These are phyloP conservation scores for Microcebus ravelobensis DNA, from an alignment of 2,113 vertebrate species.

Conservation along the genomic window DNA sequence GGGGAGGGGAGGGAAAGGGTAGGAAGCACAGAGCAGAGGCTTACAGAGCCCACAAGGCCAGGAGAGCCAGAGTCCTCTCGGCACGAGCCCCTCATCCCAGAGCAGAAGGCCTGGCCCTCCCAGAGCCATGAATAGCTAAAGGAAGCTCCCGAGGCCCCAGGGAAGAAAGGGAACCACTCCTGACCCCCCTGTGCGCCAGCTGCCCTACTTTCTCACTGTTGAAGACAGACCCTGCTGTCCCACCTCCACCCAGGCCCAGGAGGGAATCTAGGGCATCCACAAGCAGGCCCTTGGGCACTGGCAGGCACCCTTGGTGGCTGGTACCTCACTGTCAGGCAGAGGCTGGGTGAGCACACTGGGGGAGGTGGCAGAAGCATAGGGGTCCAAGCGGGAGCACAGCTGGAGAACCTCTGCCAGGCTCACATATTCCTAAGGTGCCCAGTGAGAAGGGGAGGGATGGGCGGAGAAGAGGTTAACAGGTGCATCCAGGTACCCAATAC, in stretches of 20 bases:
- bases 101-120: neutral
- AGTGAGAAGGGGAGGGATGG: slow-evolving; percentile 38
- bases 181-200: neutral
- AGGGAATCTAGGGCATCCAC: neutral
- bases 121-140: neutral
- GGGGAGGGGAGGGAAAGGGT: neutral
- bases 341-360: slow-evolving; percentile 81
- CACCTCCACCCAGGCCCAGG: neutral
- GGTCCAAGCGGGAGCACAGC: slow-evolving; percentile 88
- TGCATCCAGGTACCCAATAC: neutral
- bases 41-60: neutral
- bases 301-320: slow-evolving; percentile 69
- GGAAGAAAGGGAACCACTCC: neutral
- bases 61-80: neutral
- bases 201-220: neutral
- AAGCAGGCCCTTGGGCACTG: neutral
- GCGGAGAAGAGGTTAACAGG: slow-evolving; percentile 40
- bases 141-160: neutral
- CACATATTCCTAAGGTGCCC: slow-evolving; percentile 91
- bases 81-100: neutral
- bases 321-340: slow-evolving; percentile 87
- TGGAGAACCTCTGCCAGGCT: slow-evolving; percentile 93
- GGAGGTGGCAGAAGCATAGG: slow-evolving; percentile 83
- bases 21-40: neutral
- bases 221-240: neutral